Percentiles rank a stretch among this genome's conserved stretches.
Conservation (phyloP, 1,140 invertebrate species). For the Plutomurus gul region DNA sequence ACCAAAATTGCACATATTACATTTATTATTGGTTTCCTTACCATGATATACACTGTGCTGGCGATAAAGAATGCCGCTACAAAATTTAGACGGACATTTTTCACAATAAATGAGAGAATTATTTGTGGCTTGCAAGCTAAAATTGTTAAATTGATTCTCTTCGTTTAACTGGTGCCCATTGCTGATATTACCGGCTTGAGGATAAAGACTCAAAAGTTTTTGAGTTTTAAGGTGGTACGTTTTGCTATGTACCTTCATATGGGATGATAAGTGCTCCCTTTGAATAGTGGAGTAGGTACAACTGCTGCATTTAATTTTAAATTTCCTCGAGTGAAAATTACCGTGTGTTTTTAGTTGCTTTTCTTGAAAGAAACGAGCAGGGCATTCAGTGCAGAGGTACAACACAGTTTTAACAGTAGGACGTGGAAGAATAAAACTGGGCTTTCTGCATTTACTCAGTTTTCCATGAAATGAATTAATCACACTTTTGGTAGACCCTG, state of each 20-base stretch:
- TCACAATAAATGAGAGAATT: neutral
- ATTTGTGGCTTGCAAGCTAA: neutral
- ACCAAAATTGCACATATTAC: neutral
- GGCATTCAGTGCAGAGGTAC: neutral
- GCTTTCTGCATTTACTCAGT: neutral
- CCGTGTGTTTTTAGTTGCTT: neutral
- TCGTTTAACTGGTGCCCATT: neutral
- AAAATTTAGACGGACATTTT: neutral
- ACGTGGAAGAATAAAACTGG: neutral
- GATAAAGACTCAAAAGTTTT: neutral
- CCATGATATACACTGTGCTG: neutral
- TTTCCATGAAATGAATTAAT: too few relatives aligned
- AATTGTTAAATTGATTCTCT: neutral
- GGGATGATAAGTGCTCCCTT: neutral
- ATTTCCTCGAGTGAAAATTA: neutral
- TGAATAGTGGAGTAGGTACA: neutral
- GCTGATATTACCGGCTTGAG: neutral
- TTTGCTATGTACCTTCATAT: neutral
- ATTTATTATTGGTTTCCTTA: neutral
- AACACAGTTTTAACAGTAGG: neutral
- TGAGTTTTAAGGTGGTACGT: neutral
- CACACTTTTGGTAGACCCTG: too few relatives aligned
- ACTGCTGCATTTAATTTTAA: neutral
- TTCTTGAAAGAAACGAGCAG: constrained; percentile 1
- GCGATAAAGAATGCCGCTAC: neutral